Evolutionary conservation across 2,888 invertebrate genomes (phyloP), one percentile per base, ranked within the genome.

Genomic region (Parapristionchus giblindavisi): DNA sequence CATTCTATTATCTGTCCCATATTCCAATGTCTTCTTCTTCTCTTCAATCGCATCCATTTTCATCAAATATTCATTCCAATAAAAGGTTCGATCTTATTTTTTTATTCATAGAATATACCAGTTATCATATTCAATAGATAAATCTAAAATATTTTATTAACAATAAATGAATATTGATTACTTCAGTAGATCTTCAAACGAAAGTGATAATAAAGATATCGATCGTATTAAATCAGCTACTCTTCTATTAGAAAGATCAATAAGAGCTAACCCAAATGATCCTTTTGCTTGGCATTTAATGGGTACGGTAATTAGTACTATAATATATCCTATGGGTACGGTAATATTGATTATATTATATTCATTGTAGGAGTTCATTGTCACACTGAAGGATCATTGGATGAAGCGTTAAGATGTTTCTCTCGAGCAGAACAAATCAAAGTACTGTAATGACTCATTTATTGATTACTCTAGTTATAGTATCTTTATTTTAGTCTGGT

Each of bases 271-370:
- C 68, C 78, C 78, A 21, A 78, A 78, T 32, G 78, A 78, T 66
- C 78, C 78, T 17, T 78, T 78, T 38, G 78, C 78, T 36, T 78
- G 77, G 76, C 77, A 78, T 71, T 75, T 72, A 21, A 51, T 76
- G 34, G 78, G 78, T 78, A 56, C 68, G 75, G 56, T 54, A 71
- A 40, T 14, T 5, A 34, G 29, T 2, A n/a, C 2, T 6, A 3
- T 51, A 17, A 14, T 24, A 14, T 11, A 14, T 63, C 11, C 17
- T 8, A 17, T 63, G 32, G 34, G 34, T 63, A 48, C 48, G 48
- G 48, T n/a, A 32, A 24, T 14, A 40, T 40, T 58, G 58, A 40
- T 70, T 27, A 32, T 14, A 4, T 43, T 3, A n/a, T 27, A 27
- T 24, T 48, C 40, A 4, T 27, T 72, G 14, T 60, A 78, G 78